phyloP scores from a whole-genome alignment of 92 coral and sea anemone species.

The Umimayanthus kanabou region DNA sequence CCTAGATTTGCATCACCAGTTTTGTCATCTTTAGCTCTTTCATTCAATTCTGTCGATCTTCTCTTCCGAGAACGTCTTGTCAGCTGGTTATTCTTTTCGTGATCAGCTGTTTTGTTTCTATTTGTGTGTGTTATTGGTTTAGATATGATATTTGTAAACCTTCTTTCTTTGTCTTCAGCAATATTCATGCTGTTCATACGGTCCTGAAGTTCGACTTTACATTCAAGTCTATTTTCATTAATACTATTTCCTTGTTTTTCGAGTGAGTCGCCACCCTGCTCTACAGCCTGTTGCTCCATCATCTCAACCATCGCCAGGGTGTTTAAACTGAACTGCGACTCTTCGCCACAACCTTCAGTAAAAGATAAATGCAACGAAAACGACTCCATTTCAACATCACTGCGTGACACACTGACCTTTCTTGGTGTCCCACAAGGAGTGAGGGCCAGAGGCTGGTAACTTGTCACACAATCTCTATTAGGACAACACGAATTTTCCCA shows the following conservation, averaged over 20 bases:
- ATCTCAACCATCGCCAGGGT: conserved; percentile 66
- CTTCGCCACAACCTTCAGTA: conserved; percentile 71
- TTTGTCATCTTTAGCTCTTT: not conserved
- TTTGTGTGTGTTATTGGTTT: conserved; percentile 1
- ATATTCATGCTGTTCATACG: not conserved
- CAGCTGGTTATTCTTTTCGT: not conserved
- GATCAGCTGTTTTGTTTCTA: not conserved
- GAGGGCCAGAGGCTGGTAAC: not conserved
- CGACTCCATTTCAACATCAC: conserved; percentile 44
- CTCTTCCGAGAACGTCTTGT: conserved; percentile 12
- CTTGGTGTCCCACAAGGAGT: not conserved
- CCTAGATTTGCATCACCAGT: not conserved
- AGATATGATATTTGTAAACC: conserved; percentile 2
- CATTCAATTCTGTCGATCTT: not conserved
- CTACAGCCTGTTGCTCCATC: conserved; percentile 54
- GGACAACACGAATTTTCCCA: conserved; percentile 1
- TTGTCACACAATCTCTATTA: not conserved
- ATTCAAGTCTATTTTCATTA: not conserved
- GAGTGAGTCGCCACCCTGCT: not conserved
- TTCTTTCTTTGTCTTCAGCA: not conserved
- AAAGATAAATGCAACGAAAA: conserved; percentile 76
- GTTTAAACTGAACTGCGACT: conserved; percentile 63
- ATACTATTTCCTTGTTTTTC: conserved; percentile 2
- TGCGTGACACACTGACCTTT: not conserved
- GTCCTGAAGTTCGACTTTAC: not conserved